Evolutionary conservation across 1,140 invertebrate species (phyloP).

Genomic region (Babylonia areolata): DNA sequence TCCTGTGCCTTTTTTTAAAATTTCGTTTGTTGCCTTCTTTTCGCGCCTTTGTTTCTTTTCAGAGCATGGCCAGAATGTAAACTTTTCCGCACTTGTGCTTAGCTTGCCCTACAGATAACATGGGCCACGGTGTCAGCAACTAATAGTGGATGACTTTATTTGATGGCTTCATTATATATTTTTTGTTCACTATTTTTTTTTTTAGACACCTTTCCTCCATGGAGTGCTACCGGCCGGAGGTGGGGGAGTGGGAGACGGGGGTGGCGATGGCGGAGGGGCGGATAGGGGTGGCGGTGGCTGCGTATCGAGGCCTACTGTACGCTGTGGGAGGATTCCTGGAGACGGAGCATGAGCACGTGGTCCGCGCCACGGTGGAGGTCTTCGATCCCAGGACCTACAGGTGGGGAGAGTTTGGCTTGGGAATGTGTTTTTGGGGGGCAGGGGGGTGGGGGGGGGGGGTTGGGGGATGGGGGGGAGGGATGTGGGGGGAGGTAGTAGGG

Average conservation of each 20-base stretch:
- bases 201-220: constrained; percentile 41
- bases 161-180: too few relatives aligned
- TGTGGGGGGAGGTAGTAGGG: too few relatives aligned
- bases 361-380: constrained; percentile 46
- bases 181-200: not conserved
- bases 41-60: too few relatives aligned
- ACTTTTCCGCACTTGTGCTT: too few relatives aligned
- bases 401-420: constrained; percentile 35
- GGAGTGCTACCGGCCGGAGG: constrained; percentile 51
- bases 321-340: constrained; percentile 50
- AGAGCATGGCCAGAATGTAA: too few relatives aligned
- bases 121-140: too few relatives aligned
- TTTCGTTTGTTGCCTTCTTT: too few relatives aligned
- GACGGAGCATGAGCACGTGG: constrained; percentile 29
- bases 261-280: constrained; percentile 43
- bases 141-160: too few relatives aligned
- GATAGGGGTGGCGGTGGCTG: constrained; percentile 48
- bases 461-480: too few relatives aligned
- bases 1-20: too few relatives aligned
- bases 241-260: constrained; percentile 44
- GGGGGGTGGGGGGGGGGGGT: too few relatives aligned
- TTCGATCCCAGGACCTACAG: constrained; percentile 47
- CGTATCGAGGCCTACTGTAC: constrained; percentile 43
- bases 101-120: too few relatives aligned
- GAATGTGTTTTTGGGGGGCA: not conserved